Base-by-base conservation (phyloP, 2,113 vertebrate genomes). In the Polypterus bichir region DNA sequence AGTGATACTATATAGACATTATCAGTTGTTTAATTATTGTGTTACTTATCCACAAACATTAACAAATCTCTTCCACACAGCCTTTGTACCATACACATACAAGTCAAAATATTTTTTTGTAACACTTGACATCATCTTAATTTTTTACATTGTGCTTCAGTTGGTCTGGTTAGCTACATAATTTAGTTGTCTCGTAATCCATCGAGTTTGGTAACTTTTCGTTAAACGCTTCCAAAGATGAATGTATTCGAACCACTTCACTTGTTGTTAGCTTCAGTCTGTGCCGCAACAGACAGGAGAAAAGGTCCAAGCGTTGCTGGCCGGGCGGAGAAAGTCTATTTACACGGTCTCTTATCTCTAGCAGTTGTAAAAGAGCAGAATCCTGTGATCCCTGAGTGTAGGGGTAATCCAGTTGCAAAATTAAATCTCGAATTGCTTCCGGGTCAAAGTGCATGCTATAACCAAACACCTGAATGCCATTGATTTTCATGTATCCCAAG, bases 401-500 rank as follows among this genome's bases (percentile, higher is more conserved):
- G 2, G 94, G 92, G 78, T 97, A 97, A 80, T 97, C 95, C 82
- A 97, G 79, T 76, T 98, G 94, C 69, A 97, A 81, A 67, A 98
- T 97, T 78, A 97, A 80, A 76, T 98, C 94, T 57, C 94, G 88
- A 48, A 97, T 97, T 0, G 95, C 93, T 64, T 98, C 95, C 0
- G 94, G 92, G 77, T 98, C 93, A 46, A 98, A 98, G 81, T 94
- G 93, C 95, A 97, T 97, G 85, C 95, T 97, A 83, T 97, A 98
- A 74, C 94, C 95, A 69, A 97, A 97, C 65, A 97, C 94, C 81
- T 94, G 94, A 65, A 97, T 94, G 76, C 89, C 88, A 77, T 94
- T 96, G 77, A 98, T 97, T 80, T 98, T 98, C 95, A 98, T 97
- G 73, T 97, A 97, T 64, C 95, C 94, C 81, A 97, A 86, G 69